These are phyloP conservation scores for Augochlorella aurata DNA, from an alignment of 2,888 invertebrate genomes.

Conservation along the genomic window DNA sequence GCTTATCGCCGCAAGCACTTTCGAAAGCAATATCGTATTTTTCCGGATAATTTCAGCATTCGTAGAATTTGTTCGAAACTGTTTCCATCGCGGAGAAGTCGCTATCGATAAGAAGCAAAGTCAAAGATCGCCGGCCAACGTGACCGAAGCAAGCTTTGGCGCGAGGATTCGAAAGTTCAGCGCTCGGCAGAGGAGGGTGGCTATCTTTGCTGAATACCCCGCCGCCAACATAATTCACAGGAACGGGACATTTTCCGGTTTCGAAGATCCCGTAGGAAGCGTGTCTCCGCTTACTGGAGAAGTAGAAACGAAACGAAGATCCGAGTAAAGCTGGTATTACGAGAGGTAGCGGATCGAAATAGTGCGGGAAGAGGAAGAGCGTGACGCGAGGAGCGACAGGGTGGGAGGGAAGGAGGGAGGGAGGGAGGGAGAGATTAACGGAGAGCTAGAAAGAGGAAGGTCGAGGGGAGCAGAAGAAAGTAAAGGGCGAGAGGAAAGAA, in stretches of 20 bases:
- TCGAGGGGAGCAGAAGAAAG: conserved; percentile 38
- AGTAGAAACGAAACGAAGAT: conserved; percentile 60
- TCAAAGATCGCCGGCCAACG: neutral
- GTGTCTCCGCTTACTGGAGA: conserved; percentile 44
- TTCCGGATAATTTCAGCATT: neutral
- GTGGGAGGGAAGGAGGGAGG: neutral
- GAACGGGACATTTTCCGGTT: conserved; percentile 65
- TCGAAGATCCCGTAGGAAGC: conserved; percentile 60
- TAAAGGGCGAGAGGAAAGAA: conserved; percentile 38
- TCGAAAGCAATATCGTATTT: neutral
- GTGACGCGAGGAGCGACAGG: neutral
- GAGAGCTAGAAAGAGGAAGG: conserved; percentile 40
- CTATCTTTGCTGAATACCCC: conserved; percentile 35
- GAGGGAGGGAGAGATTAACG: conserved; percentile 52
- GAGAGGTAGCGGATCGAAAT: conserved; percentile 63
- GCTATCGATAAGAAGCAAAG: conserved; percentile 3
- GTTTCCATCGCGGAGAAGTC: neutral
- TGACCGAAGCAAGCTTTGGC: conserved; percentile 15
- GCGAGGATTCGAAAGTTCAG: conserved; percentile 29
- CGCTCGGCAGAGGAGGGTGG: conserved; percentile 24
- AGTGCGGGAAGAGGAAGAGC: conserved; percentile 47
- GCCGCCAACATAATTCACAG: conserved; percentile 60
- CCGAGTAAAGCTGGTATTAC: conserved; percentile 69
- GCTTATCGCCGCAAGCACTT: neutral
- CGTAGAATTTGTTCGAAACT: neutral